A percentile compares a stretch with the other conserved stretches of the same genome.
Conservation (phyloP, 2,113 vertebrate species). For the Podiceps cristatus region DNA sequence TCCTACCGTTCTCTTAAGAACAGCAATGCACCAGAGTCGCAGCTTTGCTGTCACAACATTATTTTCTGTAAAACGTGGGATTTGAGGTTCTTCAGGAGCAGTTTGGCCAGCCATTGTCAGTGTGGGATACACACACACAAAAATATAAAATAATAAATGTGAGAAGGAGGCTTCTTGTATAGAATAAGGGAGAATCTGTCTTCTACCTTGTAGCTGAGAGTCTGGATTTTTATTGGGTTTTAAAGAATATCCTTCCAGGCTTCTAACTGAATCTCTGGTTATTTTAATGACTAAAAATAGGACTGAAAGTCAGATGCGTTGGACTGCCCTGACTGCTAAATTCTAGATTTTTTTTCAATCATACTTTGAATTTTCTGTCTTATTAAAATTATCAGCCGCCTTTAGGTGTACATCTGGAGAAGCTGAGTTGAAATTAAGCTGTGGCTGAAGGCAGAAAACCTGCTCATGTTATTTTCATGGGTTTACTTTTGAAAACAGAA, state of each 20-base stretch:
- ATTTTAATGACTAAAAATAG: background rate
- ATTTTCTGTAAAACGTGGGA: rapidly evolving
- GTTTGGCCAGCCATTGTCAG: background rate
- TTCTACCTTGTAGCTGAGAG: background rate
- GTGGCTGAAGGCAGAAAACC: background rate
- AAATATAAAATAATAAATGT: too few species aligned
- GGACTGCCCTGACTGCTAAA: background rate
- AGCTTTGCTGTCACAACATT: background rate
- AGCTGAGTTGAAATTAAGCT: background rate
- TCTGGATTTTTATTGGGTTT: background rate
- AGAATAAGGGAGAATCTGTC: background rate
- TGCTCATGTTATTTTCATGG: rapidly evolving
- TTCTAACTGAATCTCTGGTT: background rate
- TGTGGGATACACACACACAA: too few species aligned
- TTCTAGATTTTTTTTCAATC: background rate
- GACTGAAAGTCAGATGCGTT: background rate
- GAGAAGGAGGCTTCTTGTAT: background rate
- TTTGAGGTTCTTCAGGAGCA: background rate
- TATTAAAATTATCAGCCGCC: background rate
- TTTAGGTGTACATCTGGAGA: background rate
- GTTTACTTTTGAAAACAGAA: background rate
- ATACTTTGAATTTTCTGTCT: background rate
- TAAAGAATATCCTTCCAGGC: background rate
- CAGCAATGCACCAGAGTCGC: rapidly evolving
- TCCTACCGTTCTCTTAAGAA: background rate